A percentile compares a stretch with the other conserved stretches of the same genome.
These are phyloP conservation scores for Melospiza georgiana DNA, from an alignment of 2,113 vertebrate genomes.

Conservation along the genomic window DNA sequence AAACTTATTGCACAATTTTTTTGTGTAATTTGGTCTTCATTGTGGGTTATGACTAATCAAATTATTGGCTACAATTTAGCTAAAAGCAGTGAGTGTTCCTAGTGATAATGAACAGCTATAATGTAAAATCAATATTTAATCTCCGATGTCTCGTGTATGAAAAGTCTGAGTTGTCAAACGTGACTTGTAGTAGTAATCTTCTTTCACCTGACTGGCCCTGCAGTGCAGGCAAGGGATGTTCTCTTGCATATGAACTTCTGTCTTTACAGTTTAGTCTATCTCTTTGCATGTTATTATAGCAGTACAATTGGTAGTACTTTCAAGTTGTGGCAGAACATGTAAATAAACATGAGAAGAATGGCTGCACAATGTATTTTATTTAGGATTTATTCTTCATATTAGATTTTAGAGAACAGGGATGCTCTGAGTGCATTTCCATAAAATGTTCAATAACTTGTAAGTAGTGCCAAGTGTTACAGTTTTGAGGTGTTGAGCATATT, in stretches of 20 bases:
- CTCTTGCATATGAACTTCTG: not conserved
- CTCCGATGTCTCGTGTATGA: not conserved
- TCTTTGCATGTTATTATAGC: not conserved
- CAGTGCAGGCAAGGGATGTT: not conserved
- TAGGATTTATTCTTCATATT: not conserved
- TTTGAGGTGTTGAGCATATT: not conserved
- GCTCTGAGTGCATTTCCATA: not conserved
- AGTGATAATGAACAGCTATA: constrained; percentile 29
- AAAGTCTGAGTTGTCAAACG: not conserved
- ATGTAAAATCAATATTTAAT: constrained; percentile 66
- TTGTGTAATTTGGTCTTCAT: not conserved
- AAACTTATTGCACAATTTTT: not conserved
- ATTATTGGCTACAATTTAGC: not conserved
- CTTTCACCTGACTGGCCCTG: not conserved
- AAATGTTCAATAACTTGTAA: not conserved
- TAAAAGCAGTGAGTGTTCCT: not conserved
- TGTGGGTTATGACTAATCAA: constrained; percentile 3
- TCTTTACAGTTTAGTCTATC: not conserved
- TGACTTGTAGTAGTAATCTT: not conserved
- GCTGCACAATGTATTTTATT: not conserved
- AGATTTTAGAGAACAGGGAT: not conserved
- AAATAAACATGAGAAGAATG: not conserved
- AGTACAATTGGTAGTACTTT: not conserved
- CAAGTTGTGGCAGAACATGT: not conserved
- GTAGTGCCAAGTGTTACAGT: not conserved